phyloP scores from a whole-genome alignment of 1,140 invertebrate genomes.

The Tetragonula clypearis region DNA sequence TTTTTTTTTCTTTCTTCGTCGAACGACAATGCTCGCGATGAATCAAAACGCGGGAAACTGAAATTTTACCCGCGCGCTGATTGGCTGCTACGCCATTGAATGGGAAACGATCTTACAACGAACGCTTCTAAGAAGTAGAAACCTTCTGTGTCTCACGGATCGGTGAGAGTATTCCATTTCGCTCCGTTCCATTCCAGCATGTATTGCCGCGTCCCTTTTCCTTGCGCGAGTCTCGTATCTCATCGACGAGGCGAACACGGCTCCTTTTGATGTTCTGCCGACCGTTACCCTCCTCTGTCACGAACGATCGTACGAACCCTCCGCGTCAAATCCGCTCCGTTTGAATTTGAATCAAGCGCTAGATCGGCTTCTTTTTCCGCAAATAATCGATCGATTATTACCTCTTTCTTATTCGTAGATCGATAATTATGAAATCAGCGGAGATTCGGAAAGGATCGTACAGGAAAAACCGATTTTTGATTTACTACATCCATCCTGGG shows the following conservation, averaged over 20 bases:
- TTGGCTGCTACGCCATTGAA: constrained; percentile 62
- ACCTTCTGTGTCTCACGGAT: constrained; percentile 42
- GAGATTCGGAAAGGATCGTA: neutral
- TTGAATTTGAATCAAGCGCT: too few species aligned
- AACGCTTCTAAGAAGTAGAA: constrained; percentile 63
- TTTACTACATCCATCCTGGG: neutral
- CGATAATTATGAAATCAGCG: neutral
- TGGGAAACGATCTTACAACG: constrained; percentile 50
- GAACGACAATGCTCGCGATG: too few species aligned
- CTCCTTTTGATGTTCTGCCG: constrained; percentile 51
- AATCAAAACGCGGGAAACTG: neutral
- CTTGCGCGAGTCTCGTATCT: constrained; percentile 22
- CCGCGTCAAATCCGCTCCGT: neutral
- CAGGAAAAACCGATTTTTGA: too few species aligned
- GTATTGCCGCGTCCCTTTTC: constrained; percentile 32
- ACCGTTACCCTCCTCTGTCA: constrained; percentile 32
- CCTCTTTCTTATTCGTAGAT: neutral
- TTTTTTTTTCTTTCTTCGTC: neutral
- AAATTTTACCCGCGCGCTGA: neutral
- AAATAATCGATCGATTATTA: neutral
- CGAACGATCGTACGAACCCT: neutral
- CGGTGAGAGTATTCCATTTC: constrained; percentile 42
- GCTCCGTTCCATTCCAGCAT: constrained; percentile 35
- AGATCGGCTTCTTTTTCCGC: neutral
- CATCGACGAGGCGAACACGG: constrained; percentile 52